phyloP scores from a whole-genome alignment of 1,140 invertebrate species.

The Cotesia typhae region DNA sequence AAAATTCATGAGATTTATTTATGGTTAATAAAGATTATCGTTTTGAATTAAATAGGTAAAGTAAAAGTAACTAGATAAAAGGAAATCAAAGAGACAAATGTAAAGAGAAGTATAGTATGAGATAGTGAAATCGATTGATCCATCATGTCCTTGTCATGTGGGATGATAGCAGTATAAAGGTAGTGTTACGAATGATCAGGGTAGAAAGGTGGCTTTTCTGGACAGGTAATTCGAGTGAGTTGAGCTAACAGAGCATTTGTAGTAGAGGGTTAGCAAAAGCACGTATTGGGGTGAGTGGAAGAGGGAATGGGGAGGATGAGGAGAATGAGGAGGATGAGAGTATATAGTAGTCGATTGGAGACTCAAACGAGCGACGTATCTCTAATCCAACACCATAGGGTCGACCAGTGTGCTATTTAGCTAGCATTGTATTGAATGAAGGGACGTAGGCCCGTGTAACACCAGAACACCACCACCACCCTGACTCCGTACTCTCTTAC shows the following conservation, averaged over 20 bases:
- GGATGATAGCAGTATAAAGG: slow-evolving; percentile 22
- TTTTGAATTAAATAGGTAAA: background rate
- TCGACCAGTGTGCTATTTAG: slow-evolving; percentile 60
- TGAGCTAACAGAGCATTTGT: slow-evolving; percentile 5
- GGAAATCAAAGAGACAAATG: background rate
- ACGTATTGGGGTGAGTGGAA: slow-evolving; percentile 12
- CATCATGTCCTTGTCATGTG: slow-evolving; percentile 39
- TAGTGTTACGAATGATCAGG: slow-evolving; percentile 10
- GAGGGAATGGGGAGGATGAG: background rate
- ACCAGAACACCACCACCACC: slow-evolving; percentile 51
- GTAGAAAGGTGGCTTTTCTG: slow-evolving; percentile 25
- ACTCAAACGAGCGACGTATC: slow-evolving; percentile 62
- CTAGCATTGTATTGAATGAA: slow-evolving; percentile 61
- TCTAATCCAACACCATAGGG: slow-evolving; percentile 61
- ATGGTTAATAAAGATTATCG: no score
- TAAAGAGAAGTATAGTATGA: background rate
- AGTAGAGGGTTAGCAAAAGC: slow-evolving; percentile 23
- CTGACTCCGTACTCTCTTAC: slow-evolving; percentile 49
- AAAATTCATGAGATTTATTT: no score
- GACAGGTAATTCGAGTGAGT: slow-evolving; percentile 38
- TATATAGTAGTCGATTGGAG: slow-evolving; percentile 35
- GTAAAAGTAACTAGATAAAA: background rate
- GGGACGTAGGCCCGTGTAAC: slow-evolving; percentile 48
- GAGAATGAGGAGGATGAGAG: slow-evolving; percentile 1
- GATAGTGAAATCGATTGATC: slow-evolving; percentile 41